A percentile compares a stretch with the other conserved stretches of the same genome.
Evolutionary conservation across 2,113 vertebrate species (phyloP).

Genomic region (Prionailurus bengalensis): DNA sequence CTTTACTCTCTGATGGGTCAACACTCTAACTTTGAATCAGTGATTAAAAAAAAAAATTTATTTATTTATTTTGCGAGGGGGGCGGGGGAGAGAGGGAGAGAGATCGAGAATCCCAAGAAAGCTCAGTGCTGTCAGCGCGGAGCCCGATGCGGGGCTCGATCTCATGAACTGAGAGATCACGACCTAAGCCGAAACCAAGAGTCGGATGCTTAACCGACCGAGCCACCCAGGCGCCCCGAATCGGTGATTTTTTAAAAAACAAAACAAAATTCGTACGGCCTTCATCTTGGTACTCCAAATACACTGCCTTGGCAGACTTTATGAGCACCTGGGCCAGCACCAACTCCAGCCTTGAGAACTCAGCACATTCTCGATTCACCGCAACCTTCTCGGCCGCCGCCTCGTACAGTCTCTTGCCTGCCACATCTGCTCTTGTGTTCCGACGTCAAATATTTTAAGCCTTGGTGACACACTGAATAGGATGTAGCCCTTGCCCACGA

Average conservation of each 20-base stretch:
- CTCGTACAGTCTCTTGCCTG: rapidly evolving
- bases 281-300: not conserved
- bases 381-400: not conserved
- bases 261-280: not conserved
- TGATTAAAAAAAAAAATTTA: too few relatives aligned
- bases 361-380: not conserved
- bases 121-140: too few relatives aligned
- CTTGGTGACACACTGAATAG: not conserved
- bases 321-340: too few relatives aligned
- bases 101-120: too few relatives aligned
- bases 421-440: too few relatives aligned
- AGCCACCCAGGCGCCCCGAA: not conserved
- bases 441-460: not conserved
- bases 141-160: too few relatives aligned
- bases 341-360: not conserved
- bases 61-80: too few relatives aligned
- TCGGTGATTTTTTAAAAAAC: not conserved
- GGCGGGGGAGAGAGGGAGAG: too few relatives aligned
- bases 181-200: too few relatives aligned
- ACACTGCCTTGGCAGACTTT: not conserved
- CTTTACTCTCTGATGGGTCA: not conserved
- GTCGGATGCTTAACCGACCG: too few relatives aligned
- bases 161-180: too few relatives aligned
- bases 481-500: not conserved
- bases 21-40: not conserved